A percentile compares a stretch with the other conserved stretches of the same genome.
Conservation (phyloP, 2,113 vertebrate genomes). For the Vidua macroura region DNA sequence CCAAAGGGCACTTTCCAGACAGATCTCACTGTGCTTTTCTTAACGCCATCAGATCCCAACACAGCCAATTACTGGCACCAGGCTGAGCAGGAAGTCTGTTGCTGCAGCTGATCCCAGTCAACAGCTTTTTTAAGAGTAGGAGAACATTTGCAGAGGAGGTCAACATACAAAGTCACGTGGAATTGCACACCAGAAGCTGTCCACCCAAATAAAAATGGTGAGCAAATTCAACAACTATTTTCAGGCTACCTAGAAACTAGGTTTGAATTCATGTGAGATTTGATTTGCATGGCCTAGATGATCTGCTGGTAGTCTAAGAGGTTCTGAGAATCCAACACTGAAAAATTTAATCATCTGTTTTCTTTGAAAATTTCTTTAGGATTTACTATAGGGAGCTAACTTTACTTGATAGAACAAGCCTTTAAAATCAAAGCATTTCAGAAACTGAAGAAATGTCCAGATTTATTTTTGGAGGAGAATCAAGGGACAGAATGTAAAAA, state of each 20-base stretch:
- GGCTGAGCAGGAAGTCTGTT: neutral
- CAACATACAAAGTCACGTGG: neutral
- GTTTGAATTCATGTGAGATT: neutral
- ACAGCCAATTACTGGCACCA: neutral
- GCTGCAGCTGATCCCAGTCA: neutral
- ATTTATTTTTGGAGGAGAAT: conserved; percentile 28
- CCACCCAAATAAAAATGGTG: neutral
- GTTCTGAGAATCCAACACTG: neutral
- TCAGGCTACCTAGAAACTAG: neutral
- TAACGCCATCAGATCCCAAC: neutral
- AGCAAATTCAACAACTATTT: neutral
- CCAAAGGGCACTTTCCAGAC: neutral
- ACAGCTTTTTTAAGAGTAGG: neutral
- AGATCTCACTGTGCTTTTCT: neutral
- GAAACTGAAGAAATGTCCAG: neutral
- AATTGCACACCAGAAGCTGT: neutral
- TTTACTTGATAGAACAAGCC: neutral
- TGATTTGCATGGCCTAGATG: neutral
- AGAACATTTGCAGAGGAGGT: neutral
- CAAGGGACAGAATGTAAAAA: neutral
- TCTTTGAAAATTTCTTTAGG: neutral
- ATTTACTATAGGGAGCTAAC: neutral
- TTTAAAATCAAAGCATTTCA: conserved; percentile 23
- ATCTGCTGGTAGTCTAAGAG: neutral
- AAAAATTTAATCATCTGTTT: neutral